These are phyloP conservation scores for Caenorhabditis uteleia DNA, from an alignment of 2,888 invertebrate species.

Conservation along the genomic window DNA sequence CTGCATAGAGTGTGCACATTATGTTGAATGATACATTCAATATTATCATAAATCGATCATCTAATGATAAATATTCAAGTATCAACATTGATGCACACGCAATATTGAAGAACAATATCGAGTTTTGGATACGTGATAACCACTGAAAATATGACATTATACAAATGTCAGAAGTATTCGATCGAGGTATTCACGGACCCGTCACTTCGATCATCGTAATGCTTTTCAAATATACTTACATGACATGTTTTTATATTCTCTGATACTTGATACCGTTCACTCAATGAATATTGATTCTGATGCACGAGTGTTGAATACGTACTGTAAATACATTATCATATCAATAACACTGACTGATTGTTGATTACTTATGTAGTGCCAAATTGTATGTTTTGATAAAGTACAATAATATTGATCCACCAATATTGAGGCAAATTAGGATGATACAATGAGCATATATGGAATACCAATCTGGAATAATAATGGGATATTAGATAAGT, in stretches of 20 bases:
- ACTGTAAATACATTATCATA: too few relatives aligned
- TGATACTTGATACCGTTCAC: conserved; percentile 32
- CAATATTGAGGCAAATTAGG: conserved; percentile 20
- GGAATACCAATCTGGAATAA: conserved; percentile 26
- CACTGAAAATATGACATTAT: conserved; percentile 9
- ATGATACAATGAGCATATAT: conserved; percentile 19
- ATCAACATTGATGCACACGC: conserved; percentile 26
- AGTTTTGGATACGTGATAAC: conserved; percentile 23
- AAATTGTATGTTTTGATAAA: conserved; percentile 21
- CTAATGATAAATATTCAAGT: conserved; percentile 16
- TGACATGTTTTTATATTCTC: conserved; percentile 38
- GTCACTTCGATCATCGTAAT: too few relatives aligned
- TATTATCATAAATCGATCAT: conserved; percentile 13
- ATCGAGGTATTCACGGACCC: too few relatives aligned
- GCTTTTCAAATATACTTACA: conserved; percentile 1
- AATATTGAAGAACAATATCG: conserved; percentile 30
- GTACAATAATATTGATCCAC: conserved; percentile 16
- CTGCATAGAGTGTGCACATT: conserved; percentile 14
- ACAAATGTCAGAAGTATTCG: background rate
- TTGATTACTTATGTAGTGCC: background rate
- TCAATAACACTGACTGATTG: background rate
- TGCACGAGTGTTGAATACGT: conserved; percentile 21
- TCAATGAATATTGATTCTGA: conserved; percentile 25
- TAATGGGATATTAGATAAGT: background rate
- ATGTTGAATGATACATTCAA: conserved; percentile 28